These are phyloP conservation scores for Psophia crepitans DNA, from an alignment of 2,113 vertebrate genomes.

Conservation along the genomic window DNA sequence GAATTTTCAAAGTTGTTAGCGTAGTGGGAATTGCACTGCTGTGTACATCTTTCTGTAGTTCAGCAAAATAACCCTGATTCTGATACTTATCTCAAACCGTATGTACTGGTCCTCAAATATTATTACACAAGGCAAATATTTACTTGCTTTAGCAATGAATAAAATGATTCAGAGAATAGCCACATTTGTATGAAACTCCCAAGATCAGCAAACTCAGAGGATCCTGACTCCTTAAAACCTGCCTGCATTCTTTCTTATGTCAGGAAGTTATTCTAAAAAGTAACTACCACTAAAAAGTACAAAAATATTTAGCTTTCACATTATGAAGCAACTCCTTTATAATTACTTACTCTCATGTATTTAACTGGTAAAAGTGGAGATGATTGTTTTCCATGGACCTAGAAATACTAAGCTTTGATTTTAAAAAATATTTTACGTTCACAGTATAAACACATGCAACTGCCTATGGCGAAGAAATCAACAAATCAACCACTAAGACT, in stretches of 20 bases:
- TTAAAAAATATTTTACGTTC: background rate
- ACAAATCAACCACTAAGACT: background rate
- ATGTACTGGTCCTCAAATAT: background rate
- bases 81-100: background rate
- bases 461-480: background rate
- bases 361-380: background rate
- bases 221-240: background rate
- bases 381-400: background rate
- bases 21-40: background rate
- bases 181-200: background rate
- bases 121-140: background rate
- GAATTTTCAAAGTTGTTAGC: background rate
- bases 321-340: background rate
- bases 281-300: background rate
- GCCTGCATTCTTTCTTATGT: background rate
- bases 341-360: background rate
- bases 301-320: background rate
- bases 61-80: background rate
- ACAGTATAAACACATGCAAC: background rate
- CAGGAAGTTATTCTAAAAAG: background rate
- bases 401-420: background rate
- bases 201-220: background rate
- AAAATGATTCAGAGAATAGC: background rate
- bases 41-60: background rate
- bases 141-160: background rate